Evolutionary conservation across 2,113 vertebrate species (phyloP), one percentile per base, ranked within the genome.

Genomic region (Morphnarchus princeps): DNA sequence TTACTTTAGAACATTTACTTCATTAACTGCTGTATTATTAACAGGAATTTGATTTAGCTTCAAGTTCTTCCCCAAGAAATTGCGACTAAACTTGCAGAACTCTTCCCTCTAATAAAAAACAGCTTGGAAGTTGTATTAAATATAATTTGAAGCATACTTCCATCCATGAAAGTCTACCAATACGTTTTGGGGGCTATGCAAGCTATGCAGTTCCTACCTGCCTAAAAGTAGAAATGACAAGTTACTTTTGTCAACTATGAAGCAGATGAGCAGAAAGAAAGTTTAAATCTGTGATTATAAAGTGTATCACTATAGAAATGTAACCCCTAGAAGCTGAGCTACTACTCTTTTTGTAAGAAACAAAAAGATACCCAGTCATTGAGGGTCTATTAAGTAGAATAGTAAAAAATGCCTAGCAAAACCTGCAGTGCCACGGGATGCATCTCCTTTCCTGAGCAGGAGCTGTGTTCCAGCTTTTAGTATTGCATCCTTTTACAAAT

Each of bases 141-240:
- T 29, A 32, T 34, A 63, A 69, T 40, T 7, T 58, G 36, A 84
- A 84, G 50, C 36, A 32, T 14, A n/a, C 14, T 58, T 88, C 9
- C 21, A 73, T 43, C 32, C 24, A 69, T 25, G 5, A 36, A 78
- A 73, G 13, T 18, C 32, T 72, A 67, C 5, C 38, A 50, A 22
- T 28, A n/a, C 0, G 0, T 70, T 29, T 18, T 25, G 43, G 25
- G 13, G 14, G 11, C 12, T 63, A 40, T 32, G 25, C 26, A 86
- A 79, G 13, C 34, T 52, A 34, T 11, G 15, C 25, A 70, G 67
- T 26, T 70, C 61, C 59, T 58, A 36, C 25, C 7, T 57, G 69
- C 26, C 19, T 54, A 34, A 42, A 52, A 82, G 16, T 2, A 9
- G 40, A 50, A 49, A 55, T 16, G 2, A 49, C 22, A 72, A 78